Evolutionary conservation across 2,797 vertebrate species (phyloP).

Genomic region (Neoniphon sammara): DNA sequence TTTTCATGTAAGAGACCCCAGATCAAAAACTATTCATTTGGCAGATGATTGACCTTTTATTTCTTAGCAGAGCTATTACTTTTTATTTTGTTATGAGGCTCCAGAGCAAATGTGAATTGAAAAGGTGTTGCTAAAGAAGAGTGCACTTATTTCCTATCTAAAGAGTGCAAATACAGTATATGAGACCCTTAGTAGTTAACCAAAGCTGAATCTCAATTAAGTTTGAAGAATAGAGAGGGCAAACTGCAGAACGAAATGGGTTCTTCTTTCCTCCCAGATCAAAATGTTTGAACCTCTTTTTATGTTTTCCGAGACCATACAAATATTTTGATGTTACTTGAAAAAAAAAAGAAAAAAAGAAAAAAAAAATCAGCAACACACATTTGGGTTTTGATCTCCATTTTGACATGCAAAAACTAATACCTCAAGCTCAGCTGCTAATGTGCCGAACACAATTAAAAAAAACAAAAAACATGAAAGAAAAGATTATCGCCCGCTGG

Average conservation of each 20-base stretch:
- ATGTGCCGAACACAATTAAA: constrained; percentile 80
- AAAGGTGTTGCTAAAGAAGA: constrained; percentile 86
- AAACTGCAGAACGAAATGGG: constrained; percentile 73
- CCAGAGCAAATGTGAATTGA: constrained; percentile 71
- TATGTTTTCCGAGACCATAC: constrained; percentile 68
- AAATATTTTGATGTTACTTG: constrained; percentile 79
- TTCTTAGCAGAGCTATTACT: constrained; percentile 71
- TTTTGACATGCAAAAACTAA: constrained; percentile 96
- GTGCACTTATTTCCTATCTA: constrained; percentile 91
- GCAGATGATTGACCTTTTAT: constrained; percentile 46
- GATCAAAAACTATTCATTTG: constrained; percentile 62
- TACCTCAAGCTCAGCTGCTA: constrained; percentile 97
- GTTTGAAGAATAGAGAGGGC: constrained; percentile 67
- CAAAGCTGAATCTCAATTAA: constrained; percentile 91
- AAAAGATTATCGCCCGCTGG: constrained; percentile 58
- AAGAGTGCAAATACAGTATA: constrained; percentile 79
- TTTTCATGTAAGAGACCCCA: constrained; percentile 65
- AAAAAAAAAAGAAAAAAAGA: constrained; percentile 66
- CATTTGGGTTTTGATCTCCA: constrained; percentile 95
- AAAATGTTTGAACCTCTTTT: constrained; percentile 85
- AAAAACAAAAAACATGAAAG: constrained; percentile 41
- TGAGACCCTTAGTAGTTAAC: constrained; percentile 88
- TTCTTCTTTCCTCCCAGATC: constrained; percentile 83
- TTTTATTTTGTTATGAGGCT: constrained; percentile 54
- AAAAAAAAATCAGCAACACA: constrained; percentile 80